A percentile compares a stretch with the other conserved stretches of the same genome.
These are phyloP conservation scores for Sinodicranocentrus sp. DNA, from an alignment of 2,888 invertebrate species.

Conservation along the genomic window DNA sequence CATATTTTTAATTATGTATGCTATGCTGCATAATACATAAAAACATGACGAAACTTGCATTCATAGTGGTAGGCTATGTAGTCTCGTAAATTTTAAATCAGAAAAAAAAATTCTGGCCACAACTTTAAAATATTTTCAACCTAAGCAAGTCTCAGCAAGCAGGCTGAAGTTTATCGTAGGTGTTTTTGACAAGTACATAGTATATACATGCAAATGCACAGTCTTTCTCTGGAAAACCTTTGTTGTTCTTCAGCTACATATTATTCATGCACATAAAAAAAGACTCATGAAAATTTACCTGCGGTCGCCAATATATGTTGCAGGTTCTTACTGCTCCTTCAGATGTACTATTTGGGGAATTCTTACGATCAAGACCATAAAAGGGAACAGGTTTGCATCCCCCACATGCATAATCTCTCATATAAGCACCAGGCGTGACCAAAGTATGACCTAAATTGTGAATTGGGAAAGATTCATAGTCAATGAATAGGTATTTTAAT, in stretches of 20 bases:
- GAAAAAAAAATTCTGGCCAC: background rate
- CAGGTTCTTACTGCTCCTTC: constrained; percentile 79
- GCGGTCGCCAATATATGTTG: constrained; percentile 81
- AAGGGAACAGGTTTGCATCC: constrained; percentile 78
- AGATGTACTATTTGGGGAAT: background rate
- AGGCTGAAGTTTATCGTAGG: no score
- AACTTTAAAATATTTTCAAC: background rate
- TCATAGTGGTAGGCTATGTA: no score
- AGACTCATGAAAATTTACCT: constrained; percentile 78
- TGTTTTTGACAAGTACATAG: no score
- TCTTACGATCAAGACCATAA: constrained; percentile 60
- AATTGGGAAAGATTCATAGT: background rate
- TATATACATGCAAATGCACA: no score
- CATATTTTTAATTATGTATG: background rate
- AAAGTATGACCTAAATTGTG: constrained; percentile 78
- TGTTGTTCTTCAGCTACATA: no score
- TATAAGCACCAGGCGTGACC: constrained; percentile 81
- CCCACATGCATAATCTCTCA: constrained; percentile 79
- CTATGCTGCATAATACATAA: no score
- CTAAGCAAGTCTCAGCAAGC: no score
- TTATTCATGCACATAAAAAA: no score
- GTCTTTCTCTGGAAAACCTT: no score
- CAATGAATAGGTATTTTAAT: background rate
- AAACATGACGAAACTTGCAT: no score
- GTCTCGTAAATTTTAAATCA: no score